Percentiles rank a stretch among this genome's conserved stretches.
Evolutionary conservation across 2,888 invertebrate genomes (phyloP).

Genomic region (Mythimna pallens): DNA sequence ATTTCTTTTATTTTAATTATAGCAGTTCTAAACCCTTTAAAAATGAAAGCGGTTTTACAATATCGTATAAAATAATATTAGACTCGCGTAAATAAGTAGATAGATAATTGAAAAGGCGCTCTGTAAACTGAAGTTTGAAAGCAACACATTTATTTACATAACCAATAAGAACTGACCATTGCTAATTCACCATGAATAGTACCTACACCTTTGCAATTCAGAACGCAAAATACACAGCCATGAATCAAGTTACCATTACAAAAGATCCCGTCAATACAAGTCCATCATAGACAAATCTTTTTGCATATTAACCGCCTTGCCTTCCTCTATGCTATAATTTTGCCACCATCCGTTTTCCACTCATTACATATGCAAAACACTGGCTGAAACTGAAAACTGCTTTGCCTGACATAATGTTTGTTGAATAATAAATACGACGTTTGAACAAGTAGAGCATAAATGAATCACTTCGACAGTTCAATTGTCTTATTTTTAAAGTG

Average conservation of each 20-base stretch:
- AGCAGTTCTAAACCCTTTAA: too few species aligned
- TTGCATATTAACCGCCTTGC: conserved; percentile 32
- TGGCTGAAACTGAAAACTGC: conserved; percentile 39
- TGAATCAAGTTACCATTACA: conserved; percentile 8
- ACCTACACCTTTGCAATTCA: background rate
- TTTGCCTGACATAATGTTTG: conserved; percentile 30
- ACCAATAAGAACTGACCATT: too few species aligned
- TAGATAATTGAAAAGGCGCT: background rate
- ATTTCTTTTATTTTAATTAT: too few species aligned
- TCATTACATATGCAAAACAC: conserved; percentile 54
- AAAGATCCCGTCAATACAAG: conserved; percentile 9
- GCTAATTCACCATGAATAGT: background rate
- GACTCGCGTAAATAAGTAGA: too few species aligned
- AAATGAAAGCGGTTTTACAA: too few species aligned
- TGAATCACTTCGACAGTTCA: conserved; percentile 35
- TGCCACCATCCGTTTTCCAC: conserved; percentile 33
- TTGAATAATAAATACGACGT: conserved; percentile 47
- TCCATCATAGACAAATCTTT: background rate
- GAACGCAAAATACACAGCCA: background rate
- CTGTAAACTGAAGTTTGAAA: background rate
- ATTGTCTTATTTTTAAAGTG: conserved; percentile 50
- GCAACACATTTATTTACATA: background rate
- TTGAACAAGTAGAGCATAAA: conserved; percentile 7
- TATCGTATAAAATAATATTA: too few species aligned
- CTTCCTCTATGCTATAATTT: conserved; percentile 29